Evolutionary conservation across 2,113 vertebrate species (phyloP).

Genomic region (Ammodytes dubius): DNA sequence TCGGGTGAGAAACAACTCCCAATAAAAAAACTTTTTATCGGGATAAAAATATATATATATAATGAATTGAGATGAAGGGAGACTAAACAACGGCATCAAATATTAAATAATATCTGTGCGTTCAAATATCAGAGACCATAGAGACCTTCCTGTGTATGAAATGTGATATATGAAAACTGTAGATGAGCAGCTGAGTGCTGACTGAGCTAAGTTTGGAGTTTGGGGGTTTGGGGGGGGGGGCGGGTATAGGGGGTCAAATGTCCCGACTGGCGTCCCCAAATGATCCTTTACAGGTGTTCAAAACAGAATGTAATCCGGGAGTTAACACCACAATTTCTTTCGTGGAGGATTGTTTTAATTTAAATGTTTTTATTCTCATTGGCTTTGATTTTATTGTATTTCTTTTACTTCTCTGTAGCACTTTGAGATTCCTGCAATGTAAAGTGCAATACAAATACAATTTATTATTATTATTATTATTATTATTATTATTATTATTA

Average conservation of each 20-base stretch:
- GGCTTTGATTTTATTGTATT: no score
- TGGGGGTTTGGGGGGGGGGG: neutral
- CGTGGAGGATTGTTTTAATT: neutral
- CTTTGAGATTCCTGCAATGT: no score
- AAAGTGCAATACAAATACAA: no score
- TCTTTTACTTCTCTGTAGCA: no score
- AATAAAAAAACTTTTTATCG: no score
- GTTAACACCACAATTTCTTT: slow-evolving; percentile 69
- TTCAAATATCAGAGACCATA: slow-evolving; percentile 24
- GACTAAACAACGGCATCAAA: slow-evolving; percentile 48
- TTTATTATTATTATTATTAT: no score
- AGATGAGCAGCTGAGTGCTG: slow-evolving; percentile 41
- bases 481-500: no score
- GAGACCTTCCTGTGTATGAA: slow-evolving; percentile 1
- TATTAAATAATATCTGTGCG: neutral
- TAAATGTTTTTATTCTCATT: no score
- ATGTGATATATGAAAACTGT: slow-evolving; percentile 28
- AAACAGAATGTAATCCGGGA: slow-evolving; percentile 55
- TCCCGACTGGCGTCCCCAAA: slow-evolving; percentile 48
- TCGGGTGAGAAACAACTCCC: no score
- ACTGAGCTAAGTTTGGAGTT: slow-evolving; percentile 72
- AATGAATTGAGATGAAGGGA: slow-evolving; percentile 12
- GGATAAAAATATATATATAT: no score
- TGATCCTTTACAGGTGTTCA: slow-evolving; percentile 65
- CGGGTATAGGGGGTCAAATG: slow-evolving; percentile 48